Evolutionary conservation across 2,888 invertebrate species (phyloP), one percentile per base, ranked within the genome.

Genomic region (Leptinotarsa rubiginosa): DNA sequence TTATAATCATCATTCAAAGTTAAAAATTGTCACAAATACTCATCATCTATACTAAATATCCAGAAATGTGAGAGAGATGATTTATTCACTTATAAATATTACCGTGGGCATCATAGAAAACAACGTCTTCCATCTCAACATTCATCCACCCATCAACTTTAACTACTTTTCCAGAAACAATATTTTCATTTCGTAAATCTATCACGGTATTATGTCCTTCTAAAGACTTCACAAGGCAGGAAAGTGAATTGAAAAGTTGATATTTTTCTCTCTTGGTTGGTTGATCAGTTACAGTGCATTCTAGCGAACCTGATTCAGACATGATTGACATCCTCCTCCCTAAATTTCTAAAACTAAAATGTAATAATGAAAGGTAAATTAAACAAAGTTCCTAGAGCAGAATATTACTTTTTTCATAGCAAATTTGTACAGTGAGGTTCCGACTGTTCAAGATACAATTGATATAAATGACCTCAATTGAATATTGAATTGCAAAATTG

Each of bases 91-190:
- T 41, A 41, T 16, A 50, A 16, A n/a, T 50, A 50, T n/a, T 80
- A 84, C 92, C 92, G 87, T 89, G 89, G 3, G 91, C 88, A 86
- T 93, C 92, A 82, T 91, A 91, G 84, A 91, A 93, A 22, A 92
- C 86, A 73, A 90, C 92, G 85, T 93, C 90, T 78, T 86, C 87
- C 87, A 94, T 89, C 75, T 91, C 89, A 70, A 93, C 86, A 81
- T 94, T 94, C 93, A 94, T 93, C 81, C 83, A 91, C 73, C 92
- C 93, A 88, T 94, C 93, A 4, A 92, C 91, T 72, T 88, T 85
- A n/a, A 86, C 86, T 65, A 93, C 87, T 79, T 87, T 87, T 62
- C 94, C 94, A 83, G 90, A 90, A 50, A 93, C 88, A 82, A 89
- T 90, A 1, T 91, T 87, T 83, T 93, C 93, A 86, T 93, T 92